phyloP scores from a whole-genome alignment of 2,797 vertebrate species.

The Sebastes cheni region DNA sequence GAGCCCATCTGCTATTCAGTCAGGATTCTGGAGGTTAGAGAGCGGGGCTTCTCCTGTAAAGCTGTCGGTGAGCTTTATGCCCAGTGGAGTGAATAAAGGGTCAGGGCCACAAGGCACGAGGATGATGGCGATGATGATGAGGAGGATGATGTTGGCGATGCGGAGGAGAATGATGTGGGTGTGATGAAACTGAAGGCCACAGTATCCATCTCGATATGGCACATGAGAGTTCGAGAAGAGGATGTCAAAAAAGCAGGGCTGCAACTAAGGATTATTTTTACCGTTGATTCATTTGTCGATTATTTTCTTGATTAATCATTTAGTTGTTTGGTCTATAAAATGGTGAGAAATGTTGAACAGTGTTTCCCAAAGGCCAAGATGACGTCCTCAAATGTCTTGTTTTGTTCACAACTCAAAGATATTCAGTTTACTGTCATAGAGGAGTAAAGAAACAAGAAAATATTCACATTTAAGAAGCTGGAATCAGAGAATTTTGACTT shows the following conservation, averaged over 20 bases:
- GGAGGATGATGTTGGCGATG: slow-evolving; percentile 40
- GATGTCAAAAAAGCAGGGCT: not conserved
- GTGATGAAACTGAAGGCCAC: slow-evolving; percentile 51
- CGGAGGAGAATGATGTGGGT: slow-evolving; percentile 38
- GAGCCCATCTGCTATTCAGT: slow-evolving; percentile 77
- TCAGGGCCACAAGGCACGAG: slow-evolving; percentile 64
- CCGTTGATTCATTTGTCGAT: no score
- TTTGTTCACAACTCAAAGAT: no score
- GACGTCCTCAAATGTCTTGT: no score
- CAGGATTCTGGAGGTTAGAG: slow-evolving; percentile 78
- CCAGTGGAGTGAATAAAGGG: slow-evolving; percentile 69
- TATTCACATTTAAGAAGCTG: no score
- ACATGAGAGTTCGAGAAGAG: slow-evolving; percentile 1
- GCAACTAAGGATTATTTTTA: no score
- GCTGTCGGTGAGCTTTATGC: slow-evolving; percentile 75
- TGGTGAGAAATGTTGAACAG: no score
- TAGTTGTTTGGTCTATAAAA: no score
- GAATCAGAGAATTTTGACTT: no score
- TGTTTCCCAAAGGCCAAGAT: no score
- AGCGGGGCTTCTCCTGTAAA: slow-evolving; percentile 73
- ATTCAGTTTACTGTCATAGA: no score
- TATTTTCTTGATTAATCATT: no score
- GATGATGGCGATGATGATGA: slow-evolving; percentile 62
- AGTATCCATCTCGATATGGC: slow-evolving; percentile 29
- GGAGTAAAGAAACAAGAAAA: no score